Conservation (phyloP, 2,888 invertebrate genomes). For the Parnassius glacialis region DNA sequence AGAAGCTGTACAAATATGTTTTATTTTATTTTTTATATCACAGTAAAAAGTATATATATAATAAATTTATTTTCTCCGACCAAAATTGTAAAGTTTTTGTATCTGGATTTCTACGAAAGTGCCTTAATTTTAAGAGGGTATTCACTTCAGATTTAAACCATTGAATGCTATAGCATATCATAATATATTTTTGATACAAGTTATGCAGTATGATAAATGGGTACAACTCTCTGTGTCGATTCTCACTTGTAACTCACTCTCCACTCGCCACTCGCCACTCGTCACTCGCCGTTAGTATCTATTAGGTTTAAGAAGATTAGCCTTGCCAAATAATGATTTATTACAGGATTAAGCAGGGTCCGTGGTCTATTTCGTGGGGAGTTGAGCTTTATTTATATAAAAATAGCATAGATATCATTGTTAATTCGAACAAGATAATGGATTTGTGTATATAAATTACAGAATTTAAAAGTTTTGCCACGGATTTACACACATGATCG, state of each 20-base stretch:
- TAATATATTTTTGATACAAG: too few species aligned
- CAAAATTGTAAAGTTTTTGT: too few species aligned
- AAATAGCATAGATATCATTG: slow-evolving; percentile 58
- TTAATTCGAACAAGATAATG: slow-evolving; percentile 49
- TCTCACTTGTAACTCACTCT: slow-evolving; percentile 42
- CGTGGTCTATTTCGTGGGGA: slow-evolving; percentile 68
- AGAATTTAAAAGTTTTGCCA: not conserved
- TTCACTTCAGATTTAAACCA: too few species aligned
- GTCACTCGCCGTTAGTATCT: slow-evolving; percentile 35
- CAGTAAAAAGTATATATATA: too few species aligned
- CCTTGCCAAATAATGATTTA: slow-evolving; percentile 78
- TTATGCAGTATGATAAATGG: too few species aligned
- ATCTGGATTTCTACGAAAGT: too few species aligned
- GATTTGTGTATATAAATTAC: slow-evolving; percentile 55
- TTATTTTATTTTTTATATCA: too few species aligned
- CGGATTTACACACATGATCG: too few species aligned
- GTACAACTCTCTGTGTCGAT: not conserved
- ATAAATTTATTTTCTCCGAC: too few species aligned
- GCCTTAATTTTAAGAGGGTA: too few species aligned
- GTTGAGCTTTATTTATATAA: slow-evolving; percentile 73
- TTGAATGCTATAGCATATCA: too few species aligned
- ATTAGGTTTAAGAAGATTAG: slow-evolving; percentile 75
- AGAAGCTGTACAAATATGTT: too few species aligned
- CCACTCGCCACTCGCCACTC: slow-evolving; percentile 31
- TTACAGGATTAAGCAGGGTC: slow-evolving; percentile 70